Base-by-base conservation (phyloP, 2,113 vertebrate genomes). In the Semnornis frantzii region DNA sequence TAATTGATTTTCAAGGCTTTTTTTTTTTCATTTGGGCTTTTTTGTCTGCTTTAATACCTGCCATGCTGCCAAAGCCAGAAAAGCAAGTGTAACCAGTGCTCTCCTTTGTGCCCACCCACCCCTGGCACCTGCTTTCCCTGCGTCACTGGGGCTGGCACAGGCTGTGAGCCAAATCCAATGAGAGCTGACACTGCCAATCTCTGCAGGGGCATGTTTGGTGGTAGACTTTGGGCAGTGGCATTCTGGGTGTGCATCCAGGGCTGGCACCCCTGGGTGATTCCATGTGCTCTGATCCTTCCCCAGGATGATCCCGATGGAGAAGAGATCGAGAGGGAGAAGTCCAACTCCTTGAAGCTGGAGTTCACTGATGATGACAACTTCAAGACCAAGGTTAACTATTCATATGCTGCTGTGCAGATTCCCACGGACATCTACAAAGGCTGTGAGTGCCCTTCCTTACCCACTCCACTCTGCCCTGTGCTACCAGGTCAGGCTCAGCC, bases 371-470 rank as follows among this genome's bases (percentile, higher is more conserved):
- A 99, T 52, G 93, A 97, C 44, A 99, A 99, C 97, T 99, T 99
- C 96, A 99, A 99, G 97, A 99, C 99, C 96, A 99, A 99, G 96
- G 99, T 99, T 98, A 99, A 99, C 98, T 99, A 99, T 96, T 99
- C 99, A 0, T 99, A 98, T 12, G 98, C 99, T 7, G 99, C 99
- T 0, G 99, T 99, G 86, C 99, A 99, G 98, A 99, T 99, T 95
- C 99, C 99, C 46, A 99, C 99, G n/a, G 99, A 99, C 97, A 99
- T 99, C 97, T 99, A 99, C 98, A 99, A 99, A 98, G 99, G 99
- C 98, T 99, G 99, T 99, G 96, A 99, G 99, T 99, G 94, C 65
- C 63, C 46, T 60, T 87, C 63, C 52, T 80, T 70, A 39, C 33
- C 48, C 3, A 0, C 16, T 54, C 79, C 3, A 2, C 18, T 69